Percentiles rank a stretch among this genome's conserved stretches.
These are phyloP conservation scores for Sceloporus tristichus DNA, from an alignment of 2,113 vertebrate species.

Conservation along the genomic window DNA sequence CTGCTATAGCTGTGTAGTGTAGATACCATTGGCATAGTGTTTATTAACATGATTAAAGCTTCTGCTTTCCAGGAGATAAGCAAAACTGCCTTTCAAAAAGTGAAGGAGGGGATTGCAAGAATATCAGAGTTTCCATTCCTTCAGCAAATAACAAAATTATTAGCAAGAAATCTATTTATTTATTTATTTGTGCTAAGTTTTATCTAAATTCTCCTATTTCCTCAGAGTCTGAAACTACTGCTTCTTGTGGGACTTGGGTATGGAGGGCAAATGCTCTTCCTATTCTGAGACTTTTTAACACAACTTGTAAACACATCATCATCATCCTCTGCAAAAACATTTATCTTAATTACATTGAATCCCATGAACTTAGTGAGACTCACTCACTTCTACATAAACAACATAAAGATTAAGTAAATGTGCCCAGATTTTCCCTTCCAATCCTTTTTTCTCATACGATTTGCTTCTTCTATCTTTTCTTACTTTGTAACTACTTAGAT, in stretches of 20 bases:
- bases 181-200: too few species aligned
- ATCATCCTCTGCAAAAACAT: background rate
- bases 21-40: too few species aligned
- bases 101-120: background rate
- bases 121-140: background rate
- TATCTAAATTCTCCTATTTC: background rate
- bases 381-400: background rate
- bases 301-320: background rate
- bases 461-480: background rate
- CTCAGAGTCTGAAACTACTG: background rate
- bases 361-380: background rate
- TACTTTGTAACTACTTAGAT: background rate
- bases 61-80: background rate
- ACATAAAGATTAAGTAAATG: background rate
- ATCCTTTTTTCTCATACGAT: background rate
- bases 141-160: too few species aligned
- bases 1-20: too few species aligned
- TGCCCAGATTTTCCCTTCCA: background rate
- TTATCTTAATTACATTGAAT: background rate
- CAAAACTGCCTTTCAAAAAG: background rate
- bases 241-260: background rate
- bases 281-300: too few species aligned
- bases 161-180: background rate
- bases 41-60: background rate
- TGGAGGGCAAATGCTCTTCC: background rate